Evolutionary conservation across 2,888 invertebrate genomes (phyloP).

Genomic region (Folsomia candida): DNA sequence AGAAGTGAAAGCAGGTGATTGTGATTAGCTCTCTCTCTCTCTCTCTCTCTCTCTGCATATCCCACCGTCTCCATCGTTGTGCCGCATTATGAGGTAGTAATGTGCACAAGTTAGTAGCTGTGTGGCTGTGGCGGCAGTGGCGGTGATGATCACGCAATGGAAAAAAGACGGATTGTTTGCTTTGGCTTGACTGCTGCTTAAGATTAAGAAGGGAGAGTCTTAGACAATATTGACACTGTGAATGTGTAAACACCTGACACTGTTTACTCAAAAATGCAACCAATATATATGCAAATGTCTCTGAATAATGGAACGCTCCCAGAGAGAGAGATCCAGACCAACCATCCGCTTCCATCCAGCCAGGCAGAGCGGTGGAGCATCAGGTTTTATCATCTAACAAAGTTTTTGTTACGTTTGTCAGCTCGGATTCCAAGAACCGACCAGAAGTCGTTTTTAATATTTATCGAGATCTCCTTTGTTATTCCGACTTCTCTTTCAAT

Average conservation of each 20-base stretch:
- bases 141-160: slow-evolving; percentile 30
- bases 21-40: slow-evolving; percentile 36
- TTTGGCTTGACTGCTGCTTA: slow-evolving; percentile 51
- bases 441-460: slow-evolving; percentile 51
- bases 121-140: slow-evolving; percentile 18
- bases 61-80: no score
- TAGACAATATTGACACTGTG: slow-evolving; percentile 52
- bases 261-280: slow-evolving; percentile 53
- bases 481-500: slow-evolving; percentile 51
- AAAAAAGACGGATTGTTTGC: slow-evolving; percentile 50
- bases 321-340: slow-evolving; percentile 49
- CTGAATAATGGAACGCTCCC: slow-evolving; percentile 53
- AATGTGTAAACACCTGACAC: slow-evolving; percentile 52
- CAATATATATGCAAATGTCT: slow-evolving; percentile 53
- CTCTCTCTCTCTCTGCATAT: no score
- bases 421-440: slow-evolving; percentile 43
- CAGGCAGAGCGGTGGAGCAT: no score
- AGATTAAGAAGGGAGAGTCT: slow-evolving; percentile 51
- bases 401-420: slow-evolving; percentile 43
- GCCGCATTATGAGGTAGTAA: no score
- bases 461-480: slow-evolving; percentile 51
- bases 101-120: no score
- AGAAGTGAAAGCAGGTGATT: slow-evolving; percentile 42
- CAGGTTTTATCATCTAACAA: slow-evolving; percentile 1
- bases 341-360: no score